These are phyloP conservation scores for Vicugna pacos DNA, from an alignment of 2,113 vertebrate species.

Conservation along the genomic window DNA sequence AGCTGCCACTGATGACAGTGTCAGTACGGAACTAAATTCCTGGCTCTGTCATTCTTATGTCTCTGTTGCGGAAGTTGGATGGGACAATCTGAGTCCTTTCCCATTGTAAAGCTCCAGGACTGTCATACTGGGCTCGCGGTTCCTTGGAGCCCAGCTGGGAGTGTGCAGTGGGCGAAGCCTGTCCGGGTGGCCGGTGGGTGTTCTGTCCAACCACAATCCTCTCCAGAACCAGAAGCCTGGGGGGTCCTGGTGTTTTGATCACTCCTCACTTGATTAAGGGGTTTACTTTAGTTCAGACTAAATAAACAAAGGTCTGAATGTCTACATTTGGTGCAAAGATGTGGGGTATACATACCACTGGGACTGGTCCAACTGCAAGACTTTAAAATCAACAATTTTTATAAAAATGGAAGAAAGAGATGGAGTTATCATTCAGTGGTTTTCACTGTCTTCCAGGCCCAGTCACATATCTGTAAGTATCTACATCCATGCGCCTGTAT, in stretches of 20 bases:
- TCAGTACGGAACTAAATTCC: background rate
- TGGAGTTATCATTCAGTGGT: background rate
- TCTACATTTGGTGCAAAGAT: background rate
- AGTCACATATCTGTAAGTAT: background rate
- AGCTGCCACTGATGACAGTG: too few species aligned
- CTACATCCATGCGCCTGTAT: background rate
- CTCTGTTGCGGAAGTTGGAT: background rate
- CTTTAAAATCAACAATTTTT: constrained; percentile 19
- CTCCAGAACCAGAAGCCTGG: background rate
- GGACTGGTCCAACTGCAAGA: background rate
- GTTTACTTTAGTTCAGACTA: background rate
- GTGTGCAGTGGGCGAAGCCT: rapidly evolving
- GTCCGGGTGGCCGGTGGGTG: background rate
- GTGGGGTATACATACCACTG: background rate
- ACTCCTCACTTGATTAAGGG: background rate
- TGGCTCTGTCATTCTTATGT: background rate
- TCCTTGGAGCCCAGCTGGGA: background rate
- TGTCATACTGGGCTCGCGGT: background rate
- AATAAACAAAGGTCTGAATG: constrained; percentile 33
- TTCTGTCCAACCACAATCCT: background rate
- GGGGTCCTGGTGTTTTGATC: background rate
- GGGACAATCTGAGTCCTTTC: background rate
- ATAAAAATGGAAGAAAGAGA: background rate
- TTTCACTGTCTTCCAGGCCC: background rate
- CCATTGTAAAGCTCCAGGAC: background rate